phyloP scores from a whole-genome alignment of 2,797 vertebrate genomes.

The Gobionotothen gibberifrons region DNA sequence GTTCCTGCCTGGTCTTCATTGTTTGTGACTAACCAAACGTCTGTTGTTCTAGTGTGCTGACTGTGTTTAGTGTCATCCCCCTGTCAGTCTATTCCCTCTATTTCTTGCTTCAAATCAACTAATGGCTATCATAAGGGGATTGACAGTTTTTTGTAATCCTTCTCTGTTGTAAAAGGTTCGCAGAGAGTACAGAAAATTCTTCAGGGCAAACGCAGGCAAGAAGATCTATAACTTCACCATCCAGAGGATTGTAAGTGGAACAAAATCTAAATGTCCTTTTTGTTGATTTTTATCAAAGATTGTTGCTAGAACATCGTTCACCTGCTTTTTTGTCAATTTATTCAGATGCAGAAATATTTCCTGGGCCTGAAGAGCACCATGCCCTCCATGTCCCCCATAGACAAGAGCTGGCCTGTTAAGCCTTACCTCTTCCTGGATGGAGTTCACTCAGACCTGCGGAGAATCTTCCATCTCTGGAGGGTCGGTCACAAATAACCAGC shows the following conservation, averaged over 20 bases:
- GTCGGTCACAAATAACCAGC: conserved; percentile 74
- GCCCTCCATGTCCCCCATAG: conserved; percentile 94
- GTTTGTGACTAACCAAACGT: conserved; percentile 74
- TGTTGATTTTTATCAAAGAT: neutral
- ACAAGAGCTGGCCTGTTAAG: conserved; percentile 92
- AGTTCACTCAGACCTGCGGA: conserved; percentile 90
- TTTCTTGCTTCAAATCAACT: conserved; percentile 5
- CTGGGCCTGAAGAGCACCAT: conserved; percentile 90
- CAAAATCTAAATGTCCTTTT: no score
- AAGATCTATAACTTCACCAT: conserved; percentile 97
- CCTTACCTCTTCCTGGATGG: conserved; percentile 92
- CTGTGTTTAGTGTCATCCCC: conserved; percentile 24
- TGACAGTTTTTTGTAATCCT: conserved; percentile 48
- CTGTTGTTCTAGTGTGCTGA: conserved; percentile 47
- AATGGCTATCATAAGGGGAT: conserved; percentile 9
- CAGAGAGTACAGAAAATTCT: conserved; percentile 97
- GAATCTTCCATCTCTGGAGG: conserved; percentile 97
- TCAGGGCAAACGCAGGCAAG: conserved; percentile 96
- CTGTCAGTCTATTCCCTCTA: conserved; percentile 15
- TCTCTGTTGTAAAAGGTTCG: conserved; percentile 87
- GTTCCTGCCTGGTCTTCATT: conserved; percentile 39
- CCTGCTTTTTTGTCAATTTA: neutral
- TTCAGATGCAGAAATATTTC: conserved; percentile 96
- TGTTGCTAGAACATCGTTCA: neutral
- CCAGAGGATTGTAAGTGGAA: conserved; percentile 93